Evolutionary conservation across 2,797 vertebrate species (phyloP).

Genomic region (Gymnothorax javanicus): DNA sequence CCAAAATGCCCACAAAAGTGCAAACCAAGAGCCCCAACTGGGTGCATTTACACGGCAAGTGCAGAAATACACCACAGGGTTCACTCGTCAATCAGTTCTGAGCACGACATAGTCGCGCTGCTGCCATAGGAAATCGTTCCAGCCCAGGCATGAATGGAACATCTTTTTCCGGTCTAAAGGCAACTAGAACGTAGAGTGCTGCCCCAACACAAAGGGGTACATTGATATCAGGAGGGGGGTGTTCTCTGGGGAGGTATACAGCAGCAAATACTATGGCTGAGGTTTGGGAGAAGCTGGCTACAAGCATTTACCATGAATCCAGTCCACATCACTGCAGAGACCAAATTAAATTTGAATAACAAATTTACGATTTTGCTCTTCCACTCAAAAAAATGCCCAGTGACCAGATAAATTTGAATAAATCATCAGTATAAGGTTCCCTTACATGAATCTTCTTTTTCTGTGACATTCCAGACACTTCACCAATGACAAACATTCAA

Average conservation of each 20-base stretch:
- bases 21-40: neutral
- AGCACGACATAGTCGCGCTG: neutral
- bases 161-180: neutral
- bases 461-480: neutral
- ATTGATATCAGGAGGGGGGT: neutral
- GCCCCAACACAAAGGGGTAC: constrained; percentile 9
- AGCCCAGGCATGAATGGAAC: constrained; percentile 7
- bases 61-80: neutral
- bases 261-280: neutral
- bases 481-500: neutral
- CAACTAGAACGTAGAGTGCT: neutral
- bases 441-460: neutral
- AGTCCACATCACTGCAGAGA: neutral
- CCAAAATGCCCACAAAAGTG: neutral
- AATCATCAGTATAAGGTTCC: neutral
- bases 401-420: neutral
- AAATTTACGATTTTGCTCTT: neutral
- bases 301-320: neutral
- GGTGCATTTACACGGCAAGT: neutral
- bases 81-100: neutral
- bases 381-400: neutral
- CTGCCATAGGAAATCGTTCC: neutral
- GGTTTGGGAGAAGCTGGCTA: neutral
- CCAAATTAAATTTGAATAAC: neutral
- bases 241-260: neutral